Percentiles rank a stretch among this genome's conserved stretches.
These are phyloP conservation scores for Agapornis canus DNA, from an alignment of 2,797 vertebrate genomes.

Conservation along the genomic window DNA sequence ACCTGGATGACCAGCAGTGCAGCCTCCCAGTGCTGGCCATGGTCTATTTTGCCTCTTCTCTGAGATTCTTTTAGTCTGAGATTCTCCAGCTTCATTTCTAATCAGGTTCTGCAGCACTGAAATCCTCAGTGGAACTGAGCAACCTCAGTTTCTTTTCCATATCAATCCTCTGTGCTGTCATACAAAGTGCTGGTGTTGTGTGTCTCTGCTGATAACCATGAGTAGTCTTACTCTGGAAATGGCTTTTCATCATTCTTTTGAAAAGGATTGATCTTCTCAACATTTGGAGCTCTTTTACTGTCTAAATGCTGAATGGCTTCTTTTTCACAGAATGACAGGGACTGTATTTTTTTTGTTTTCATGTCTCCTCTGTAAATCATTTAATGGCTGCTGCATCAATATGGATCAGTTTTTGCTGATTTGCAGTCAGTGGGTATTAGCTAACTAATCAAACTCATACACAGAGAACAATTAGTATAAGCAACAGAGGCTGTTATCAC, in stretches of 20 bases:
- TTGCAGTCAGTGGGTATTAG: neutral
- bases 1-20: neutral
- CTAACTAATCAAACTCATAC: neutral
- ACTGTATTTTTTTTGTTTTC: neutral
- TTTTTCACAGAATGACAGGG: neutral
- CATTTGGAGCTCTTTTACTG: neutral
- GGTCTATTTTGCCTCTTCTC: neutral
- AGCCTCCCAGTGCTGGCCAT: neutral
- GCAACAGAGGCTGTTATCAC: neutral
- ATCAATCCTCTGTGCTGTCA: neutral
- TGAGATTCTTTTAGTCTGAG: neutral
- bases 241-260: neutral
- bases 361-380: neutral
- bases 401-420: neutral
- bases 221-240: neutral
- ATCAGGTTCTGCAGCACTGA: neutral
- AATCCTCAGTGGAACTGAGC: neutral
- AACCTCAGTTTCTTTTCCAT: neutral
- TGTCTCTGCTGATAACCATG: neutral
- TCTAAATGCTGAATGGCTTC: neutral
- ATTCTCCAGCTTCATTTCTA: neutral
- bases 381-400: neutral
- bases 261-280: neutral
- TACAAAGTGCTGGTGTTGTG: neutral
- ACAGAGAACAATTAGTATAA: neutral